These are phyloP conservation scores for Phlogophora meticulosa DNA, from an alignment of 2,888 invertebrate genomes.

Conservation along the genomic window DNA sequence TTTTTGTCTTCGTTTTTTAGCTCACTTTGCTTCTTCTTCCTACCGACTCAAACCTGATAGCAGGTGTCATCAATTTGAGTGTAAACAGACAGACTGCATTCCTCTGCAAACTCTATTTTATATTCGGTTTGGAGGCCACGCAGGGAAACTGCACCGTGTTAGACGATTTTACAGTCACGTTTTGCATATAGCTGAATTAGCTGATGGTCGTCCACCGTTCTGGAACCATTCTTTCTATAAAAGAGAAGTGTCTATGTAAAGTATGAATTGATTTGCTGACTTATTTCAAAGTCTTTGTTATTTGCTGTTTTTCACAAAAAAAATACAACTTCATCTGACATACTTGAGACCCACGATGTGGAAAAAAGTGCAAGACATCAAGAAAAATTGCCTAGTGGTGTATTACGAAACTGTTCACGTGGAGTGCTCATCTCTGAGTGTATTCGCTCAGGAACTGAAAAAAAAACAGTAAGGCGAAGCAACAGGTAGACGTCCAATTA, in stretches of 20 bases:
- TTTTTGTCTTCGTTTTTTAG: conserved; percentile 40
- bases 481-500: conserved; percentile 91
- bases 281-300: not conserved
- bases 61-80: conserved; percentile 15
- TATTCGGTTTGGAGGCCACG: not conserved
- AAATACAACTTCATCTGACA: conserved; percentile 27
- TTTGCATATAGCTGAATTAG: not conserved
- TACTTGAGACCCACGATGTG: conserved; percentile 16
- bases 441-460: conserved; percentile 79
- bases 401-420: conserved; percentile 83
- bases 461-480: conserved; percentile 83
- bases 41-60: conserved; percentile 28
- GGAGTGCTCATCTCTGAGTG: conserved; percentile 80
- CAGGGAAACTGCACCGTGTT: conserved; percentile 1
- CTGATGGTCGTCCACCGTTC: not conserved
- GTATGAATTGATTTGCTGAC: not conserved
- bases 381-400: conserved; percentile 71
- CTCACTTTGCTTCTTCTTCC: conserved; percentile 35
- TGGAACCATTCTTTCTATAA: not conserved
- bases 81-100: conserved; percentile 9
- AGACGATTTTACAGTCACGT: not conserved
- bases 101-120: conserved; percentile 10
- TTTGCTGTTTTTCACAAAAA: too few species aligned
- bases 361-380: conserved; percentile 50
- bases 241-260: not conserved